These are phyloP conservation scores for Macrophya alboannulata DNA, from an alignment of 2,888 invertebrate species.

Conservation along the genomic window DNA sequence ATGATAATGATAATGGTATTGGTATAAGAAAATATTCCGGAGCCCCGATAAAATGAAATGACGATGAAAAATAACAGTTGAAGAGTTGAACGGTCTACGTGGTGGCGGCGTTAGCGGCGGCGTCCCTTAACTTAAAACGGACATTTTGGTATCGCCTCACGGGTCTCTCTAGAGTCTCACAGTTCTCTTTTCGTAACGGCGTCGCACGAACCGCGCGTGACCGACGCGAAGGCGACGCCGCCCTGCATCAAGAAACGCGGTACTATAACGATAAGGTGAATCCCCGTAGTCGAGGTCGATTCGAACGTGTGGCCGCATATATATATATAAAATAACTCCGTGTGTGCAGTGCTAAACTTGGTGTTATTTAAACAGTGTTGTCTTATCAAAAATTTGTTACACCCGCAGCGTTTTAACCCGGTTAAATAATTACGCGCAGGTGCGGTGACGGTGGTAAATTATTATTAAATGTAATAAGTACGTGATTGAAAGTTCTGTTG, in stretches of 20 bases:
- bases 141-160: conserved; percentile 51
- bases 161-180: background rate
- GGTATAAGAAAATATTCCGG: background rate
- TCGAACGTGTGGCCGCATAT: background rate
- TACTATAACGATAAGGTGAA: background rate
- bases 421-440: background rate
- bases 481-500: too few relatives aligned
- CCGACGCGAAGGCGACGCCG: conserved; percentile 44
- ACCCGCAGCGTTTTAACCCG: too few relatives aligned
- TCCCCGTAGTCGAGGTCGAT: background rate
- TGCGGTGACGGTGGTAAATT: background rate
- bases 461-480: too few relatives aligned
- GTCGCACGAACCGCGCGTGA: conserved; percentile 53
- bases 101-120: conserved; percentile 38
- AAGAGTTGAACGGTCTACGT: background rate
- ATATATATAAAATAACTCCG: background rate
- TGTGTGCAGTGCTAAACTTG: background rate
- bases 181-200: conserved; percentile 49
- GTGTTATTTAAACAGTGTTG: background rate
- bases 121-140: conserved; percentile 38
- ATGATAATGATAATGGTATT: background rate
- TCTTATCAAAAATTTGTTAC: too few relatives aligned
- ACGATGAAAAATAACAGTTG: background rate
- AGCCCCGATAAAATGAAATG: background rate
- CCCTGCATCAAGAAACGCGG: conserved; percentile 19